Base-by-base conservation (phyloP, 2,797 vertebrate genomes). In the Cygnus olor region DNA sequence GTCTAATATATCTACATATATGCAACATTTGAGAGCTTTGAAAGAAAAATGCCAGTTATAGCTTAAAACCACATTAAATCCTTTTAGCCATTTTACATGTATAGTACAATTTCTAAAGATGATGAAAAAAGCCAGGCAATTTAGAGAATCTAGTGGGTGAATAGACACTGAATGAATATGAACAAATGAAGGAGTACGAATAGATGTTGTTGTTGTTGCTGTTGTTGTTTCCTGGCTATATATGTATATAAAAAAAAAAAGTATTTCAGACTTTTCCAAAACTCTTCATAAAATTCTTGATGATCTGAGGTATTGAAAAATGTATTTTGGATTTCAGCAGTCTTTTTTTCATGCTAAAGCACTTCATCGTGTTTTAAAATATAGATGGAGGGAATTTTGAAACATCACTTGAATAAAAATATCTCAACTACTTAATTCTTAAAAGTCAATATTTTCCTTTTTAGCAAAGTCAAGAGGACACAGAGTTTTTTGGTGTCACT, bases 301-400 rank as follows among this genome's bases (percentile, higher is more conserved):
- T 72, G 72, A 87, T n/a, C n/a, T 73, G 53, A 90, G 30, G 63
- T 87, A n/a, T 71, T 90, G 80, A 92, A 93, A 82, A 8, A 11
- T 38, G 28, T 42, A 32, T 69, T 89, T 49, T 60, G 44, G 34
- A 72, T 70, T 93, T 90, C 51, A n/a, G 47, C 47, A 77, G 53
- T 63, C 56, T 77, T 89, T 71, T 81, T 81, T 91, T 36, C 80
- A 64, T 32, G 18, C 30, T 72, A 73, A 36, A 73, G 38, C 66
- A 86, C 28, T 66, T 93, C 42, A 65, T 15, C 6, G 10, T 76
- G 19, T 68, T 58, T 66, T 56, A 72, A 93, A 94, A 80, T 58
- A 85, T 72, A 79, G 58, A 69, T 10, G 19, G 49, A 71, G 30
- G 18, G 28, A 65, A 72, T 89, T 89, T 88, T 81, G 71, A 89